Conservation (phyloP, 2,113 vertebrate genomes). For the Xiphias gladius region DNA sequence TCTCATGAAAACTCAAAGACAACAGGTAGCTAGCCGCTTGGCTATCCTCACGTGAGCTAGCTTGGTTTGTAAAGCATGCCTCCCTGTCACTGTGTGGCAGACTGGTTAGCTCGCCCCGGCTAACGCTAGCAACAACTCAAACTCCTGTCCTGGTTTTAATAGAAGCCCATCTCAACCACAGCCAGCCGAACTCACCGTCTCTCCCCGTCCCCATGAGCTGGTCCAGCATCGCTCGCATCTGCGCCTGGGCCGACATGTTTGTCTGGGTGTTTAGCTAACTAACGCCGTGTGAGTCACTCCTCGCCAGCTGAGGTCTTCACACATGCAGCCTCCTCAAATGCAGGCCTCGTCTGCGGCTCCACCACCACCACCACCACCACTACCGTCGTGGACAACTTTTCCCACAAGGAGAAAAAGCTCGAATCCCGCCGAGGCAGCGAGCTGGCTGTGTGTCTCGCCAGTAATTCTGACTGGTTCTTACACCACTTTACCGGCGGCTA, state of each 20-base stretch:
- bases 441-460: not conserved
- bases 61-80: slow-evolving; percentile 42
- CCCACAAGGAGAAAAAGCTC: slow-evolving; percentile 19
- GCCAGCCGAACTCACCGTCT: slow-evolving; percentile 89
- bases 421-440: slow-evolving; percentile 6
- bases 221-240: slow-evolving; percentile 99
- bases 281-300: slow-evolving; percentile 46
- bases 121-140: slow-evolving; percentile 54
- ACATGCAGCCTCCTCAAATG: slow-evolving; percentile 68
- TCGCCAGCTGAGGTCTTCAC: slow-evolving; percentile 59
- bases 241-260: slow-evolving; percentile 97
- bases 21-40: slow-evolving; percentile 74
- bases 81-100: slow-evolving; percentile 34
- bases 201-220: slow-evolving; percentile 98
- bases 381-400: slow-evolving; percentile 61
- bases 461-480: not conserved
- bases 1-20: slow-evolving; percentile 36
- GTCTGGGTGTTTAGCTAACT: slow-evolving; percentile 9
- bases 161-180: too few relatives aligned
- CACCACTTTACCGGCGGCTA: slow-evolving; percentile 23
- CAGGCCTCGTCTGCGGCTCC: slow-evolving; percentile 66
- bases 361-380: slow-evolving; percentile 9
- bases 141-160: not conserved
- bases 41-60: slow-evolving; percentile 55
- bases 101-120: slow-evolving; percentile 38